Evolutionary conservation across 1,140 invertebrate species (phyloP), one percentile per base, ranked within the genome.

Genomic region (Drosophila ohnishii): DNA sequence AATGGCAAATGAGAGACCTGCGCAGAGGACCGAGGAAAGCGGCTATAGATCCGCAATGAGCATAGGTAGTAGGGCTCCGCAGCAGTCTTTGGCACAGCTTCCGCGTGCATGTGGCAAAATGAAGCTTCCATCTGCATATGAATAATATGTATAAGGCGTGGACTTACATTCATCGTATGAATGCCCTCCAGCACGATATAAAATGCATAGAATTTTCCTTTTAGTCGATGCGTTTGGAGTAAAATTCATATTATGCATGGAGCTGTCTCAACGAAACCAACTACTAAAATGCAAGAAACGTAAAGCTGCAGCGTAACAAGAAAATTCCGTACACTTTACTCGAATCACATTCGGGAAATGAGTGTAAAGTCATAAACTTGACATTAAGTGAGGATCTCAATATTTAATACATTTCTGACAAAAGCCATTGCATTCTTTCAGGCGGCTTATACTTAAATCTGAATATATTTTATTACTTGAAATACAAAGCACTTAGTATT

Each of bases 191-290:
- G 72, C 69, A 50, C 75, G 62, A 86, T 86, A 88, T 86, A 79
- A 86, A 86, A 86, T 86, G 82, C 82, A 86, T 86, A 72, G 82
- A 86, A 86, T 86, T 88, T 86, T 72, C 75, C 57, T 59, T 83
- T 76, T 67, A 83, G 81, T 79, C 84, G 71, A 88, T 83, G 75
- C 84, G 75, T 88, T 88, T 78, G 70, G 59, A 86, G 64, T 63
- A 61, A 81, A 86, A 82, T 78, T 64, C 86, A 86, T 86, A 72
- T 85, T 85, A 86, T 86, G 78, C 78, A 80, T 80, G 61, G 47
- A 73, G 57, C 64, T 73, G 59, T 73, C 80, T 70, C 47, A 64
- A 32, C 44, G 45, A 42, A 71, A 58, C 64, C 53, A 45, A 45
- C 69, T 39, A 57, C 45, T 57, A 60, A 25, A 53, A 55, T 34